These are phyloP conservation scores for Leucophenga montana DNA, from an alignment of 2,888 invertebrate genomes.

Conservation along the genomic window DNA sequence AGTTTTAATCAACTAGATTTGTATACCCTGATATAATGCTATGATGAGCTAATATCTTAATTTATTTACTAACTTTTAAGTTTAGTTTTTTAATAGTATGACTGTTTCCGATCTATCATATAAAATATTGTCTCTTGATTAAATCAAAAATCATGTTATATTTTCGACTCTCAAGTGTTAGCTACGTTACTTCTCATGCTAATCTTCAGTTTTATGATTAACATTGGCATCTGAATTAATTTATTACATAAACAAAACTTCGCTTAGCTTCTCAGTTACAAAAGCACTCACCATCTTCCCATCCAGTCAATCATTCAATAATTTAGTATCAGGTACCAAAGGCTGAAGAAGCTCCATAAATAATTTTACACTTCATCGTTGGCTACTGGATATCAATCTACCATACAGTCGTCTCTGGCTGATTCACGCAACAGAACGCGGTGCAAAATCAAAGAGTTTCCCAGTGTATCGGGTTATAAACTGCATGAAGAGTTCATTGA, in stretches of 20 bases:
- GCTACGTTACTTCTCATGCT: no score
- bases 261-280: conserved; percentile 19
- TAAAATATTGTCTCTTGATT: no score
- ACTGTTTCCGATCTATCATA: no score
- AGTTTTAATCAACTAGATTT: no score
- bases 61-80: no score
- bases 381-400: conserved; percentile 7
- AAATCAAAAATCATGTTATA: no score
- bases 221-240: conserved; percentile 49
- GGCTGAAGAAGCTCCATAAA: conserved; percentile 12
- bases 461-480: conserved; percentile 52
- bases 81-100: no score
- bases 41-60: no score
- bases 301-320: no score
- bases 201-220: conserved; percentile 38
- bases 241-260: conserved; percentile 53
- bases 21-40: no score
- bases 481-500: conserved; percentile 59
- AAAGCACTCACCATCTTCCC: background rate
- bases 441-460: conserved; percentile 58
- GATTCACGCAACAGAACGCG: conserved; percentile 39
- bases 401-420: background rate
- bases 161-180: no score
- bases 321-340: no score
- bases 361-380: conserved; percentile 20